Evolutionary conservation across 2,797 vertebrate genomes (phyloP), one percentile per base, ranked within the genome.

Genomic region (Danio jaintianensis): DNA sequence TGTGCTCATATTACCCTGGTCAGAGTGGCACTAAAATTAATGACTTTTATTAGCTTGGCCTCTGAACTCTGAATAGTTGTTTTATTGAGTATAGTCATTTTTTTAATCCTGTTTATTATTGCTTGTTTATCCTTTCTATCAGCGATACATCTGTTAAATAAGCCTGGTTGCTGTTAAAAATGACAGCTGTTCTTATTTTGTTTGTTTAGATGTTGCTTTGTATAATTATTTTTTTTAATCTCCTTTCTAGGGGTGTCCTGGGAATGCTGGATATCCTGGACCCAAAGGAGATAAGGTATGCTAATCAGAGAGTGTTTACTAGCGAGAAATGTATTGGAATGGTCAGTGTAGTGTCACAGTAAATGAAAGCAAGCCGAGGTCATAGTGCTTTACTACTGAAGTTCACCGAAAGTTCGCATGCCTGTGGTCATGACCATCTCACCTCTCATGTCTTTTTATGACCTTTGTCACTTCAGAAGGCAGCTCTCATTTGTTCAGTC

Each of bases 221-320:
- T 64, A 45, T 47, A 64, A 40, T 40, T 48, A 12, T 56, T 40
- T 78, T 86, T 82, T 74, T 12, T 56, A 86, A 55, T 7, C 53
- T 88, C 40, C 84, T 29, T 78, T 83, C 82, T 87, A 97, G 96
- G 96, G 96, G 20, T 95, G 93, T 86, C 85, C 81, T 9, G 96
- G 96, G 66, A 92, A 90, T 6, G 85, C 86, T 38, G 96, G 96
- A 6, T 88, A 83, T 77, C 82, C 85, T 73, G 96, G 96, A 45
- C 92, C 94, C 67, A 97, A 96, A 92, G 96, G 96, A 85, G 91
- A 96, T 83, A 95, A 95, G 93, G 96, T 97, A 90, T 78, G 3
- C 20, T 61, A 36, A 29, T 8, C 4, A n/a, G 9, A 70, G 38
- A 70, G 38, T 68, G 6, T 55, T 62, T 73, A 47, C 38, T 76